Conservation (phyloP, 30 jellyfish, hydroid and myxozoan genomes). For the Chrysaora quinquecirrha region DNA sequence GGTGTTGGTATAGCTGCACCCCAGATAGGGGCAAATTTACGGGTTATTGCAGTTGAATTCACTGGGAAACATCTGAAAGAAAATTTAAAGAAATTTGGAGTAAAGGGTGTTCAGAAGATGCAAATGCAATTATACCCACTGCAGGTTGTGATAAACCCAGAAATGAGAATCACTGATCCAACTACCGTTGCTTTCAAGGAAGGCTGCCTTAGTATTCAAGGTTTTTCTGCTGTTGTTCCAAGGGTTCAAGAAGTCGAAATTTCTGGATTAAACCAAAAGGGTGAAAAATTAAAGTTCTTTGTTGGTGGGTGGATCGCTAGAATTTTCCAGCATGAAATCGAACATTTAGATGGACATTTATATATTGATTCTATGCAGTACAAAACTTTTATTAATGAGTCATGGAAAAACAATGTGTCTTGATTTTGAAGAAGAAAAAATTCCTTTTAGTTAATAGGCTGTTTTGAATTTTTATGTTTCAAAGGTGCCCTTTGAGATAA, state of each 20-base stretch:
- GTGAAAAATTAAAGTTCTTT: conserved; percentile 56
- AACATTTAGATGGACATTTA: conserved; percentile 90
- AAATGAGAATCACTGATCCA: conserved; percentile 80
- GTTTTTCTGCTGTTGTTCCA: conserved; percentile 89
- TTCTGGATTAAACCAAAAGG: conserved; percentile 62
- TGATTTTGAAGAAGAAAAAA: too few species aligned
- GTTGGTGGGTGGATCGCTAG: conserved; percentile 93
- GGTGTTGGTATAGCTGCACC: conserved; percentile 98
- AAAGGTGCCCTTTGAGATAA: too few species aligned
- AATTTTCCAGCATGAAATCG: conserved; percentile 92
- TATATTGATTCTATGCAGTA: conserved; percentile 88
- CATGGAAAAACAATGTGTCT: conserved; percentile 71
- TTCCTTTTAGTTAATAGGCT: too few species aligned
- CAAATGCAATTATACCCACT: conserved; percentile 86
- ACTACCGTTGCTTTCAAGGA: conserved; percentile 80
- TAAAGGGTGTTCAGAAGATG: conserved; percentile 78
- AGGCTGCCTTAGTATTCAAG: conserved; percentile 89
- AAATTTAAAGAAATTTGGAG: conserved; percentile 81
- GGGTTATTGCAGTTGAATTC: conserved; percentile 87
- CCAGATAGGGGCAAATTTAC: conserved; percentile 86
- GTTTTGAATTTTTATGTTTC: too few species aligned
- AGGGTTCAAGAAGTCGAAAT: conserved; percentile 74
- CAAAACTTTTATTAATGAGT: conserved; percentile 69
- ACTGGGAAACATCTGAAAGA: conserved; percentile 83
- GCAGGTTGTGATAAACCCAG: conserved; percentile 82